Percentiles rank a stretch among this genome's conserved stretches.
Conservation (phyloP, 2,797 vertebrate species). For the Lithobates sylvaticus region DNA sequence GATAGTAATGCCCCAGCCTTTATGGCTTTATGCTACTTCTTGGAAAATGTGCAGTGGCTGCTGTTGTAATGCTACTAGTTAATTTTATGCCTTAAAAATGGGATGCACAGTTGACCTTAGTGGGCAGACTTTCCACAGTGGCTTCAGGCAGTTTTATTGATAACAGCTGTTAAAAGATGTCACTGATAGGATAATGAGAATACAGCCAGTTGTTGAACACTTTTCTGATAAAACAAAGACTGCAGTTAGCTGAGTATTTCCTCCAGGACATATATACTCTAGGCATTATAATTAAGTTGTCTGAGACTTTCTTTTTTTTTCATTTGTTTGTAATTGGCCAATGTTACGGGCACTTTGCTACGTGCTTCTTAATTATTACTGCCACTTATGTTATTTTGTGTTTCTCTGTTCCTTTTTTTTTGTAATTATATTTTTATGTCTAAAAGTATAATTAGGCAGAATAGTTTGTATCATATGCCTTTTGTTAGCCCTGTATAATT, state of each 20-base stretch:
- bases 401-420: not conserved
- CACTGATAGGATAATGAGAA: conserved; percentile 57
- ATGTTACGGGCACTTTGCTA: not conserved
- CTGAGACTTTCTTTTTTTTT: conserved; percentile 70
- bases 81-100: conserved; percentile 70
- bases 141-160: conserved; percentile 74
- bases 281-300: conserved; percentile 71
- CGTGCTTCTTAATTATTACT: conserved; percentile 20
- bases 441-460: conserved; percentile 32
- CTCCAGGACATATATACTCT: conserved; percentile 67
- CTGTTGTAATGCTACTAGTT: conserved; percentile 29
- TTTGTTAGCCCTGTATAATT: conserved; percentile 44
- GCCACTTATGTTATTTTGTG: conserved; percentile 21
- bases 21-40: too few species aligned
- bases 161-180: conserved; percentile 76
- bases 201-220: conserved; percentile 57
- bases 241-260: conserved; percentile 67
- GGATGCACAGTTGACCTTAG: conserved; percentile 73
- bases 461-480: conserved; percentile 8
- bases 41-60: not conserved
- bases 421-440: not conserved
- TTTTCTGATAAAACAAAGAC: conserved; percentile 66
- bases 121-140: conserved; percentile 61
- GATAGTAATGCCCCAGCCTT: too few species aligned
- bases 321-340: conserved; percentile 67